A percentile compares a stretch with the other conserved stretches of the same genome.
Conservation (phyloP, 2,797 vertebrate species). For the Borostomias antarcticus region DNA sequence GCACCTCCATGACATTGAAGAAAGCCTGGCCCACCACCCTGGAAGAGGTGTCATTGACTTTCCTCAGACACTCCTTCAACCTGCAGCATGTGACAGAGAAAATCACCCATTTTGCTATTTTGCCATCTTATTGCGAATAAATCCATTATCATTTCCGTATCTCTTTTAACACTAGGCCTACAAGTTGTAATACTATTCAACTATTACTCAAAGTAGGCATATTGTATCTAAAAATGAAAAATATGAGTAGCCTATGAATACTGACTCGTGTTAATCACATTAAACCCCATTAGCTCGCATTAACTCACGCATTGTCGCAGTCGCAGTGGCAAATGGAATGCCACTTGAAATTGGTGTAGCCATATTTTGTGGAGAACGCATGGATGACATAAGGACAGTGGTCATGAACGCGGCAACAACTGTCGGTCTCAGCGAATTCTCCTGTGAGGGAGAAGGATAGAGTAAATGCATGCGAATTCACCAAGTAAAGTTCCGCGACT, state of each 20-base stretch:
- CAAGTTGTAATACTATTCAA: no score
- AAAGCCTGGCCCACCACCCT: constrained; percentile 87
- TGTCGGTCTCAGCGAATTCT: constrained; percentile 82
- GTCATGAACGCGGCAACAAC: constrained; percentile 89
- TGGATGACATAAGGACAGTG: constrained; percentile 89
- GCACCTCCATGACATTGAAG: constrained; percentile 88
- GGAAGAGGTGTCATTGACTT: constrained; percentile 86
- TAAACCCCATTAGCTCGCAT: no score
- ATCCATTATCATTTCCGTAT: neutral
- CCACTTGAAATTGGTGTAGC: constrained; percentile 88
- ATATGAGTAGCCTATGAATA: no score
- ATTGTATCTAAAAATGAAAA: no score
- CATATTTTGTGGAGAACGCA: constrained; percentile 84
- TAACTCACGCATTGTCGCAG: constrained; percentile 85
- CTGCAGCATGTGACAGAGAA: constrained; percentile 62
- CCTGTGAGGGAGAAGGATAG: constrained; percentile 68
- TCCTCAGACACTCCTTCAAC: constrained; percentile 82
- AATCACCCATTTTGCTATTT: neutral
- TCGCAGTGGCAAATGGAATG: constrained; percentile 89
- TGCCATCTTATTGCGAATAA: neutral
- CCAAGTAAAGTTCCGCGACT: neutral
- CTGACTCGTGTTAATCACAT: no score
- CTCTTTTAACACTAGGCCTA: neutral
- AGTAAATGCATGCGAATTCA: neutral
- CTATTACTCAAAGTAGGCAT: no score